Evolutionary conservation across 2,797 vertebrate species (phyloP), one percentile per base, ranked within the genome.

Genomic region (Pyrocephalus nanus): DNA sequence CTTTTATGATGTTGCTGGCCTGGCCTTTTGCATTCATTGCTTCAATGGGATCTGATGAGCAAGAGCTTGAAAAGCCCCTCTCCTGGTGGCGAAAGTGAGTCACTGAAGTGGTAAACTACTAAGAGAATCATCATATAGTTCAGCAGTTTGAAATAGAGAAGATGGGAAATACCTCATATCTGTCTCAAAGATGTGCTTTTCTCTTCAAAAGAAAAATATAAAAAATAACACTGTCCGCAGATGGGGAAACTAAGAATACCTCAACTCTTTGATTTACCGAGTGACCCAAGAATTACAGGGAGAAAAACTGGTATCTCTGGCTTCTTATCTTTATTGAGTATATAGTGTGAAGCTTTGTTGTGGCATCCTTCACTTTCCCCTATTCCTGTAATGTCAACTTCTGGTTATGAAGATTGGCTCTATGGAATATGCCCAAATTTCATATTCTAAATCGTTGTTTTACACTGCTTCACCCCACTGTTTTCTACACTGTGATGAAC

Each of bases 1-100:
- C 98, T 64, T 99, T 99, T 97, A 99, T 99, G 99, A 99, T 99
- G 99, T 97, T 99, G 86, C 97, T 99, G 95, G 99, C 99, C 85
- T 99, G 99, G 99, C 99, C 99, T 84, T 98, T 99, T 84, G 99
- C 99, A 2, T 99, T 99, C 87, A 67, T 99, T 83, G 98, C 99
- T 72, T 98, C 99, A 29, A 96, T 99, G 95, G 98, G 99, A 70
- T 98, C 98, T 84, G 97, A 98, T 0, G 99, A 99, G 82, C 97
- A 97, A 77, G 97, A 97, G 16, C 98, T 99, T 22, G 97, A 97
- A 86, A 98, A 98, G 95, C 98, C 98, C 47, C 98, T 98, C 97
- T 98, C 98, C 96, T 98, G 98, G 97, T 99, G 99, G 99, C 98
- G 98, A 96, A 99, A 98, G 99, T 99, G 78, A 98, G 98, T 98